phyloP scores from a whole-genome alignment of 2,797 vertebrate genomes.

The Kryptopterus vitreolus region DNA sequence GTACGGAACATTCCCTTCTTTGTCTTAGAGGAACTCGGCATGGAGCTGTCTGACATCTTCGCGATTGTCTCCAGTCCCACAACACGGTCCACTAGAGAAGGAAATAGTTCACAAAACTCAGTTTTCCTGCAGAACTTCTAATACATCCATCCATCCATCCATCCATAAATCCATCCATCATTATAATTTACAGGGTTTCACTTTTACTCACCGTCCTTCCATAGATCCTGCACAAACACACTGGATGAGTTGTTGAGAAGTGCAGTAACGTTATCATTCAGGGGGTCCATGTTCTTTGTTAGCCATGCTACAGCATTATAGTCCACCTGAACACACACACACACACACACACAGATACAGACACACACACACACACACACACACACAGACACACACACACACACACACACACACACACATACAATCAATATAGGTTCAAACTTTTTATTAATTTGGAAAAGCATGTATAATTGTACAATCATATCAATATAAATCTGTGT shows the following conservation, averaged over 20 bases:
- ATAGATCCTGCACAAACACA: conserved; percentile 88
- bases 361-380: conserved; percentile 37
- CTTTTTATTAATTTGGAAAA: no score
- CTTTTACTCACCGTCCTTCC: conserved; percentile 94
- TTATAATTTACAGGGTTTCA: no score
- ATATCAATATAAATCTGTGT: no score
- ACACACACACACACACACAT: conserved; percentile 66
- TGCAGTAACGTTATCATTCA: conserved; percentile 92
- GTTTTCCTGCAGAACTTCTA: no score
- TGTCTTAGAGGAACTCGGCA: conserved; percentile 85
- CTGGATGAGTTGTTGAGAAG: conserved; percentile 91
- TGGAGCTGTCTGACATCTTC: conserved; percentile 92
- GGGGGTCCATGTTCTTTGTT: conserved; percentile 97
- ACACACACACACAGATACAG: conserved; percentile 68
- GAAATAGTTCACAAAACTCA: no score
- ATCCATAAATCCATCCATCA: no score
- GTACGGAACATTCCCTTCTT: conserved; percentile 93
- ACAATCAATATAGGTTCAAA: conserved; percentile 6
- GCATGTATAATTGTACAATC: no score
- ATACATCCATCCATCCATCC: no score
- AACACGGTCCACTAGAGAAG: conserved; percentile 84
- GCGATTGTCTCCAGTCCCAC: conserved; percentile 94
- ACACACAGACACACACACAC: conserved; percentile 65
- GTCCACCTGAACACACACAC: conserved; percentile 77
- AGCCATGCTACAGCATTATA: conserved; percentile 91